Evolutionary conservation across 1,140 invertebrate species (phyloP).

Genomic region (Danaus plexippus): DNA sequence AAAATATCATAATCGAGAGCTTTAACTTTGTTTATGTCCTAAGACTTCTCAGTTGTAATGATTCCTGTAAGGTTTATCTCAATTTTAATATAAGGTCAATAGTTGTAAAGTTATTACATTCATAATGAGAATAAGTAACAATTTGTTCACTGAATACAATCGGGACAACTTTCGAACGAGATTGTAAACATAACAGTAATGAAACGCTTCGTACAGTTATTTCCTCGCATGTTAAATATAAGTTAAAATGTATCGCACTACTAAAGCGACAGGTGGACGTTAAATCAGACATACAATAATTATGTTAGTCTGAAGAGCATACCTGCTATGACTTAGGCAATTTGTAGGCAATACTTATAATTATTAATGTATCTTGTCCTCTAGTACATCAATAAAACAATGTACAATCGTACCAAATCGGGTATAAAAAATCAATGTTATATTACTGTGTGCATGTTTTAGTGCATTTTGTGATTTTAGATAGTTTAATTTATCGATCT

Average conservation of each 20-base stretch:
- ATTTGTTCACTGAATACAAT: conserved; percentile 21
- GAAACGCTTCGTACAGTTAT: conserved; percentile 48
- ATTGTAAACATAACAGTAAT: conserved; percentile 44
- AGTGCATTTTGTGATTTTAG: conserved; percentile 72
- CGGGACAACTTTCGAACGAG: conserved; percentile 31
- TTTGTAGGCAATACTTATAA: conserved; percentile 54
- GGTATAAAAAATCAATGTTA: conserved; percentile 65
- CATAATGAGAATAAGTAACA: conserved; percentile 14
- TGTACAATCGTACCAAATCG: conserved; percentile 62
- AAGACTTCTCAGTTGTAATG: conserved; percentile 11
- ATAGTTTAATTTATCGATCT: conserved; percentile 71
- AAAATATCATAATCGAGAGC: conserved; percentile 49
- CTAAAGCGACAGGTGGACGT: conserved; percentile 28
- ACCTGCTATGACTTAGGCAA: conserved; percentile 47
- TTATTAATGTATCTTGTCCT: conserved; percentile 40
- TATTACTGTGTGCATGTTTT: conserved; percentile 71
- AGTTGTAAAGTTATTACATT: conserved; percentile 4
- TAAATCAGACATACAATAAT: conserved; percentile 13
- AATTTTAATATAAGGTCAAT: conserved; percentile 8
- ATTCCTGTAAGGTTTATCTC: too few species aligned
- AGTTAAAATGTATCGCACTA: conserved; percentile 37
- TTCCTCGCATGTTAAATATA: conserved; percentile 51
- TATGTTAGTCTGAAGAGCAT: conserved; percentile 18
- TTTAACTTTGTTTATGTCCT: conserved; percentile 57
- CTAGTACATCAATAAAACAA: conserved; percentile 43